Conservation (phyloP, 2,888 invertebrate species). For the Aphodius granarius region DNA sequence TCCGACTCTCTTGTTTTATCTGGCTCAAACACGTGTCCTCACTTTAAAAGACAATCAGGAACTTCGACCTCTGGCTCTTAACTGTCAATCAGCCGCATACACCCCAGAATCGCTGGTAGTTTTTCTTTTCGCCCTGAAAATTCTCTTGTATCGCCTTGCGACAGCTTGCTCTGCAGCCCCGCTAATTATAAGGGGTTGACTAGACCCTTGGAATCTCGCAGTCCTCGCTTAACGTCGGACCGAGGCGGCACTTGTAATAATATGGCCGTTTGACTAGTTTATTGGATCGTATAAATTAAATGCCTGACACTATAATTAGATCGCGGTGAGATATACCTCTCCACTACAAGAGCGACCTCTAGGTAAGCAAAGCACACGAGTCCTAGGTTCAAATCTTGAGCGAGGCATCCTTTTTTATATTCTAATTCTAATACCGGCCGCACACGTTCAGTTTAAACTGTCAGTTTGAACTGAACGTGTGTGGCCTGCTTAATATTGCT, state of each 20-base stretch:
- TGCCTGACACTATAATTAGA: constrained; percentile 21
- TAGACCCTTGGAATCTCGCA: not conserved
- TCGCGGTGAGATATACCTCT: constrained; percentile 8
- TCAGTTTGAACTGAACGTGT: too few species aligned
- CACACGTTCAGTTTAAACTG: too few species aligned
- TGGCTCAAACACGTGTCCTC: constrained; percentile 30
- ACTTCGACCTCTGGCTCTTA: not conserved
- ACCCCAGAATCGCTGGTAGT: not conserved
- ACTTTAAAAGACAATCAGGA: constrained; percentile 10
- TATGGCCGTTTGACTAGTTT: constrained; percentile 17
- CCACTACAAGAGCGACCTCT: not conserved
- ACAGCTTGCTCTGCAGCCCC: not conserved
- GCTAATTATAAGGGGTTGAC: constrained; percentile 7
- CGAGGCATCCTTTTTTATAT: too few species aligned
- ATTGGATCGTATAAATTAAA: constrained; percentile 24
- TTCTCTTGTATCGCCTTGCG: not conserved
- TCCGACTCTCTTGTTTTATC: constrained; percentile 32
- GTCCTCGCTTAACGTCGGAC: not conserved
- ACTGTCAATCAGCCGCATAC: not conserved
- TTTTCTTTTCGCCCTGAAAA: not conserved
- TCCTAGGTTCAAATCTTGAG: not conserved
- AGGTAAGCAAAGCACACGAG: not conserved
- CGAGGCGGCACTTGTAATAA: constrained; percentile 10
- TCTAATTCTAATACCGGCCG: too few species aligned
- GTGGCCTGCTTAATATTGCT: too few species aligned